Evolutionary conservation across 2,888 invertebrate genomes (phyloP).

Genomic region (Crossocerus cetratus): DNA sequence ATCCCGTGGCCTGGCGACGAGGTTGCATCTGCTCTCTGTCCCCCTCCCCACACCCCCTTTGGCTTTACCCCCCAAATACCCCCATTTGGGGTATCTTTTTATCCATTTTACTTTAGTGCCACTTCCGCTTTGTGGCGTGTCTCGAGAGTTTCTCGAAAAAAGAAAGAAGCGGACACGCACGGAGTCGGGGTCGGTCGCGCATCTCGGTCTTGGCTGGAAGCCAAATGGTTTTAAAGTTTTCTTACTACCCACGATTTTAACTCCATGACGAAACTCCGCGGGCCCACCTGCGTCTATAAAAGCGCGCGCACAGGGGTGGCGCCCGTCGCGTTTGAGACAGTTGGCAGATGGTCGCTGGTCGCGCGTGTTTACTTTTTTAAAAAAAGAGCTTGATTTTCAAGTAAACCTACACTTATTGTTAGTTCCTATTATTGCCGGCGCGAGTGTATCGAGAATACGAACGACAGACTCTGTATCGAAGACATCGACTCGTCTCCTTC

Average conservation of each 20-base stretch:
- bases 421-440: slow-evolving; percentile 64
- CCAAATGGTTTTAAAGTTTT: not conserved
- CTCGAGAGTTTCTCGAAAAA: not conserved
- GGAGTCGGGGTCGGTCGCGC: not conserved
- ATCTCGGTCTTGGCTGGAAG: not conserved
- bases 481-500: slow-evolving; percentile 13
- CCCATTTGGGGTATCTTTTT: not conserved
- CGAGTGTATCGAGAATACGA: slow-evolving; percentile 9
- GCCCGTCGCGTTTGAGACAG: not conserved
- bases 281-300: too few relatives aligned
- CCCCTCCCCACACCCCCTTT: not conserved
- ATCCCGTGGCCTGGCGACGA: slow-evolving; percentile 26
- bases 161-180: not conserved
- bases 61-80: too few relatives aligned
- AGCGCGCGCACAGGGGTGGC: not conserved
- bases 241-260: slow-evolving; percentile 9
- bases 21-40: slow-evolving; percentile 5
- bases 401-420: slow-evolving; percentile 49
- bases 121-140: not conserved
- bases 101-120: not conserved
- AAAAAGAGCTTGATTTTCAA: slow-evolving; percentile 27
- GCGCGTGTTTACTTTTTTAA: slow-evolving; percentile 22
- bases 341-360: slow-evolving; percentile 21
- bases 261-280: slow-evolving; percentile 11
- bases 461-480: slow-evolving; percentile 1